Evolutionary conservation across 2,888 invertebrate genomes (phyloP).

Genomic region (Plutella xylostella): DNA sequence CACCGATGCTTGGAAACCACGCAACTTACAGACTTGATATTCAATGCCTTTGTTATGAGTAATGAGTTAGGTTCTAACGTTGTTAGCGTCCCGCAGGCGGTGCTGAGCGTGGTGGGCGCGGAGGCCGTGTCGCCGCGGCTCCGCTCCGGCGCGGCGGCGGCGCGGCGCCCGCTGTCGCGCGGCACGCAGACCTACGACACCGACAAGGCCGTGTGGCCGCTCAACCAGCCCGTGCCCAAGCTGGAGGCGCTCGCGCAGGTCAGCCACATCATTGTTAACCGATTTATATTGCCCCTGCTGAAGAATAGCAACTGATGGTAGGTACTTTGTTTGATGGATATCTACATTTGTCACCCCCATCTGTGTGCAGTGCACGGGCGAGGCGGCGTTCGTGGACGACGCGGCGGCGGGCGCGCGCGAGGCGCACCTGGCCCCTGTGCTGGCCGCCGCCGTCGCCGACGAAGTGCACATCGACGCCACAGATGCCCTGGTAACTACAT

Average conservation of each 20-base stretch:
- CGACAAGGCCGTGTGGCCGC: slow-evolving; percentile 75
- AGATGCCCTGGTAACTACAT: slow-evolving; percentile 70
- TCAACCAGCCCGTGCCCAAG: slow-evolving; percentile 80
- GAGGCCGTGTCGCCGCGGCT: slow-evolving; percentile 47
- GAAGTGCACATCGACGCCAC: slow-evolving; percentile 70
- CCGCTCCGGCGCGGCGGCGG: slow-evolving; percentile 61
- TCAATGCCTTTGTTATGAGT: too few species aligned
- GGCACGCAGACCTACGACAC: slow-evolving; percentile 80
- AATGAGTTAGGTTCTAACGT: too few species aligned
- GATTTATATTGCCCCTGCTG: too few species aligned
- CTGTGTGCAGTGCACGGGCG: slow-evolving; percentile 72
- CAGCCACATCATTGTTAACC: slow-evolving; percentile 1
- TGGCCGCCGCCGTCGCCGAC: slow-evolving; percentile 64
- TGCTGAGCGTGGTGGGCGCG: slow-evolving; percentile 60
- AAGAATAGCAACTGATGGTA: too few species aligned
- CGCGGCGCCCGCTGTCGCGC: slow-evolving; percentile 73
- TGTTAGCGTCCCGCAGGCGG: too few species aligned
- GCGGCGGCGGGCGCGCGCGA: slow-evolving; percentile 66
- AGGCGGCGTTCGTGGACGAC: slow-evolving; percentile 76
- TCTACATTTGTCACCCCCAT: too few species aligned
- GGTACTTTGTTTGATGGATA: too few species aligned
- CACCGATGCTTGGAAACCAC: too few species aligned
- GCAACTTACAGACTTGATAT: too few species aligned
- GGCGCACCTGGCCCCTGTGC: slow-evolving; percentile 76
- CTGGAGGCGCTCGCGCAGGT: slow-evolving; percentile 72